Percentiles rank a stretch among this genome's conserved stretches.
Evolutionary conservation across 2,797 vertebrate genomes (phyloP).

Genomic region (Molothrus ater): DNA sequence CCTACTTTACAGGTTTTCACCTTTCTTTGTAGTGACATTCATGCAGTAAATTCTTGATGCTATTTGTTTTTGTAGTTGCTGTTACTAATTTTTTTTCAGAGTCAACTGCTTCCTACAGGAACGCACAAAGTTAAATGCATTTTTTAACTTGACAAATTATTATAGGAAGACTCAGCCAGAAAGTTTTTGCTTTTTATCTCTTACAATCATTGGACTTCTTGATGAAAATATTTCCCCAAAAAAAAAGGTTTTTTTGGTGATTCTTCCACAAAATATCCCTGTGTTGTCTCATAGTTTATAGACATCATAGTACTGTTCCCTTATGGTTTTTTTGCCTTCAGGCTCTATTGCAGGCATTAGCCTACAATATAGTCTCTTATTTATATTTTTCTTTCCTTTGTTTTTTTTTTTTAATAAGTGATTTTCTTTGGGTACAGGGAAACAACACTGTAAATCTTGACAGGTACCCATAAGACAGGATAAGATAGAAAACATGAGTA

Average conservation of each 20-base stretch:
- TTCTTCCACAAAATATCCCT: background rate
- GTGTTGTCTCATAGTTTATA: background rate
- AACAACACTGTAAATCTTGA: background rate
- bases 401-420: background rate
- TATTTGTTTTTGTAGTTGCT: background rate
- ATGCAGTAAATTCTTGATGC: background rate
- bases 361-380: rapidly evolving
- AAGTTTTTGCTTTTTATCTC: background rate
- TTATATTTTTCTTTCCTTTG: background rate
- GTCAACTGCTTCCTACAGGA: background rate
- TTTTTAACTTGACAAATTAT: background rate
- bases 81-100: background rate
- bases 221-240: background rate
- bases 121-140: rapidly evolving
- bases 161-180: background rate
- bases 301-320: background rate
- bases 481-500: background rate
- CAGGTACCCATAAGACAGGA: background rate
- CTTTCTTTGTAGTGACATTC: background rate
- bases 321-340: background rate
- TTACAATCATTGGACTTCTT: background rate
- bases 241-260: background rate
- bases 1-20: background rate
- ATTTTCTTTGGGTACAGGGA: background rate
- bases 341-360: background rate